Evolutionary conservation across 2,113 vertebrate genomes (phyloP), one percentile per base, ranked within the genome.

Genomic region (Neotoma lepida): DNA sequence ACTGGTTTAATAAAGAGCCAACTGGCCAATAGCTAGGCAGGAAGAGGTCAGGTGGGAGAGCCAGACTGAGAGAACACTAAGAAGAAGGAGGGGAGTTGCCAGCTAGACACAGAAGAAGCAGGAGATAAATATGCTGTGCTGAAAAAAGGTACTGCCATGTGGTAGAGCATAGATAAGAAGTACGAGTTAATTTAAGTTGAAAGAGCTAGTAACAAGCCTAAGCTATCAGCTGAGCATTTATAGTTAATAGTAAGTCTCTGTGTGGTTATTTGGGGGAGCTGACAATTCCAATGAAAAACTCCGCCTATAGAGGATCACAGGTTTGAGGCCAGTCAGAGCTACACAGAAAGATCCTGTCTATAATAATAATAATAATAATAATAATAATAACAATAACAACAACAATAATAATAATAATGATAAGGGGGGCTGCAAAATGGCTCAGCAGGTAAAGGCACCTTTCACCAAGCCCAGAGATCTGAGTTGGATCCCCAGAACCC

Each of bases 281-380:
- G 14, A 33, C 0, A 15, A 2, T 68, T 6, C 6, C 1, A 7
- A 68, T 1, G 2, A n/a, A 68, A 68, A 68, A 68, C 30, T 15
- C 64, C 0, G 1, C 30, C 64, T 33, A 66, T 14, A 68, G 6
- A 68, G 61, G 17, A 66, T 33, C 9, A 66, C 20, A 86, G 24
- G 63, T 33, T 35, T 35, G 30, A 68, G 28, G 28, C 84, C 30
- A 86, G 30, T 30, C 30, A 35, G 84, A 64, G 41, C 63, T 68
- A 17, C 33, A 49, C 17, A 46, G 17, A 17, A 86, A 49, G 30
- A 49, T 20, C 24, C 41, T 44, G 9, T 3, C 24, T 46, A 28
- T 49, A 49, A 33, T 33, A 74, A 51, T 61, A 61, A 46, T 77
- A 2, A 26, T 28, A 4, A 30, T 64, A 1, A 30, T 24, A 22